phyloP scores from a whole-genome alignment of 2,888 invertebrate species.

The Apamea epomidion region DNA sequence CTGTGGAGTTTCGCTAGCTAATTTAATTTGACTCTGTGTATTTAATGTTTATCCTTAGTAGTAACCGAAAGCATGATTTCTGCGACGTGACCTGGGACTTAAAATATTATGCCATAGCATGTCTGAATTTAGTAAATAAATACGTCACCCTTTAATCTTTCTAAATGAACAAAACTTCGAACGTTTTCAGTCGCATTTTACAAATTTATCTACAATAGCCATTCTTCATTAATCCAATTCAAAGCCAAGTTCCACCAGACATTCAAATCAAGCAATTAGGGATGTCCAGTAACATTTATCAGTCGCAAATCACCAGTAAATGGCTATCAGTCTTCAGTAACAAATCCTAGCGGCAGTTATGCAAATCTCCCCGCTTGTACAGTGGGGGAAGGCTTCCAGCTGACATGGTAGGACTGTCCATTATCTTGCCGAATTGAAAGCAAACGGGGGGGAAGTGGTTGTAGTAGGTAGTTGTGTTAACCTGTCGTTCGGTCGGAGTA shows the following conservation, averaged over 20 bases:
- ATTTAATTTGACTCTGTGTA: too few species aligned
- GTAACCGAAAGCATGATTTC: background rate
- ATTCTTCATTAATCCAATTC: background rate
- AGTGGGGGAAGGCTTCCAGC: constrained; percentile 16
- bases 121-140: background rate
- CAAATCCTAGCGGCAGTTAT: constrained; percentile 56
- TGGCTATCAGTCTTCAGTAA: constrained; percentile 46
- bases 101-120: background rate
- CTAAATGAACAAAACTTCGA: background rate
- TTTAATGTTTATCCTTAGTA: background rate
- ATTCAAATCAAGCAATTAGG: constrained; percentile 30
- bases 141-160: too few species aligned
- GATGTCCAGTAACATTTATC: constrained; percentile 45
- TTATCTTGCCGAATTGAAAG: constrained; percentile 52
- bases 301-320: constrained; percentile 42
- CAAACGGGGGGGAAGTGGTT: constrained; percentile 3
- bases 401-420: constrained; percentile 30
- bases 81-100: too few species aligned
- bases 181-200: background rate
- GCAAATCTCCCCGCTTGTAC: constrained; percentile 54
- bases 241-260: background rate
- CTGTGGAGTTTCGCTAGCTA: too few species aligned
- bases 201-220: background rate
- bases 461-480: background rate
- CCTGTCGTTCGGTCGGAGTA: background rate